Evolutionary conservation across 2,113 vertebrate genomes (phyloP).

Genomic region (Psophia crepitans): DNA sequence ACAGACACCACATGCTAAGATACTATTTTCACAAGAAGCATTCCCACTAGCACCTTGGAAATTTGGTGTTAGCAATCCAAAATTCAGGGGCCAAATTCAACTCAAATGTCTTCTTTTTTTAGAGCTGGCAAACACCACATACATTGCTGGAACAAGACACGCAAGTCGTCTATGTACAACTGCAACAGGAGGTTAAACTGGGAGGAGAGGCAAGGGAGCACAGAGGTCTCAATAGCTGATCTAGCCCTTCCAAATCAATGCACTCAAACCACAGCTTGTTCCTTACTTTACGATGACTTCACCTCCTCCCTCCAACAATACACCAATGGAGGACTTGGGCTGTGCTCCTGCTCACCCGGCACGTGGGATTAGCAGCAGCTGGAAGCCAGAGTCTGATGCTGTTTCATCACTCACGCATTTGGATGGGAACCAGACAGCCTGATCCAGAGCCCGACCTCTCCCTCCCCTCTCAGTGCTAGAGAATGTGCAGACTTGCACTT

Average conservation of each 20-base stretch:
- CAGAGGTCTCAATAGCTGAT: not conserved
- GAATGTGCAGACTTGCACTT: conserved; percentile 49
- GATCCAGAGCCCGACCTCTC: conserved; percentile 10
- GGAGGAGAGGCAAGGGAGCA: not conserved
- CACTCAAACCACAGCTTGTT: not conserved
- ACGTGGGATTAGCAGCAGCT: conserved; percentile 27
- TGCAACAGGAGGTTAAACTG: not conserved
- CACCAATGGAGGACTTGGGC: not conserved
- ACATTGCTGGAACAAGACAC: not conserved
- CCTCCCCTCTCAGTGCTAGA: conserved; percentile 7
- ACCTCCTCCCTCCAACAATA: not conserved
- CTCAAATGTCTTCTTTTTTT: not conserved
- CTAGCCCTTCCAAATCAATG: not conserved
- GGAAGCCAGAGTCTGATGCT: conserved; percentile 11
- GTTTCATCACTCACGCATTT: conserved; percentile 42
- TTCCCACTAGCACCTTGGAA: not conserved
- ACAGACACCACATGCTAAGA: not conserved
- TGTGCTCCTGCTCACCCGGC: not conserved
- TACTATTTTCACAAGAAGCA: not conserved
- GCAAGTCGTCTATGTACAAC: accelerated
- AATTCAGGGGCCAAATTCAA: not conserved
- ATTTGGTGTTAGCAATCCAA: not conserved
- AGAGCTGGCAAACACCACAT: not conserved
- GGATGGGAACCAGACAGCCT: conserved; percentile 27
- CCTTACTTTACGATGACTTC: conserved; percentile 27